phyloP scores from a whole-genome alignment of 2,797 vertebrate species.

The Danio aesculapii region DNA sequence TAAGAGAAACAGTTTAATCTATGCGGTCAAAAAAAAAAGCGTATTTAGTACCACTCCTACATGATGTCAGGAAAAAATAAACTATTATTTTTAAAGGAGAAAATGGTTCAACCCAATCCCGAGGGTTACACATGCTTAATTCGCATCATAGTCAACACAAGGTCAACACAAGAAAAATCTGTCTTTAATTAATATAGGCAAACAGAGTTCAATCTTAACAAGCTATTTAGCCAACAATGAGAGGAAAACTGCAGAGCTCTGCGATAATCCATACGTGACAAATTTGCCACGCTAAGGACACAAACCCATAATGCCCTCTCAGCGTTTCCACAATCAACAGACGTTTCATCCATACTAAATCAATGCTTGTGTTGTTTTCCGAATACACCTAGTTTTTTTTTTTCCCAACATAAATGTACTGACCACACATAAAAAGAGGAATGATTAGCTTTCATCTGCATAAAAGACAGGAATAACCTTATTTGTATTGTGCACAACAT shows the following conservation, averaged over 20 bases:
- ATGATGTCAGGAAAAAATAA: conserved; percentile 3
- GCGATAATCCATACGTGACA: conserved; percentile 53
- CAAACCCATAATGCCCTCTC: conserved; percentile 41
- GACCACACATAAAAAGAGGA: conserved; percentile 24
- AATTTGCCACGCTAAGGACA: conserved; percentile 39
- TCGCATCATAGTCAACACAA: conserved; percentile 14
- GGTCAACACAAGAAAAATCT: conserved; percentile 35
- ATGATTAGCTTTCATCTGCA: conserved; percentile 25
- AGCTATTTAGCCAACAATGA: conserved; percentile 51
- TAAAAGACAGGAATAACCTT: background rate
- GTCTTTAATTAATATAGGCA: conserved; percentile 55
- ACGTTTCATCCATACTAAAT: conserved; percentile 46
- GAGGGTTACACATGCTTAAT: conserved; percentile 11
- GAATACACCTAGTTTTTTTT: conserved; percentile 42
- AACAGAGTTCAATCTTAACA: conserved; percentile 31
- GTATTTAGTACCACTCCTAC: background rate
- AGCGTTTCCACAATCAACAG: conserved; percentile 22
- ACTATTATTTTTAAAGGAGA: background rate
- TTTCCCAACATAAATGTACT: conserved; percentile 23
- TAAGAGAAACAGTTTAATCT: background rate
- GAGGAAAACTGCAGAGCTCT: conserved; percentile 42
- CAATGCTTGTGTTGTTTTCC: conserved; percentile 28
- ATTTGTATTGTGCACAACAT: background rate
- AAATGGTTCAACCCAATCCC: conserved; percentile 35
- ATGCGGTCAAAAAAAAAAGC: background rate